These are phyloP conservation scores for Hemicrepidius hirtus DNA, from an alignment of 2,888 invertebrate species.

Conservation along the genomic window DNA sequence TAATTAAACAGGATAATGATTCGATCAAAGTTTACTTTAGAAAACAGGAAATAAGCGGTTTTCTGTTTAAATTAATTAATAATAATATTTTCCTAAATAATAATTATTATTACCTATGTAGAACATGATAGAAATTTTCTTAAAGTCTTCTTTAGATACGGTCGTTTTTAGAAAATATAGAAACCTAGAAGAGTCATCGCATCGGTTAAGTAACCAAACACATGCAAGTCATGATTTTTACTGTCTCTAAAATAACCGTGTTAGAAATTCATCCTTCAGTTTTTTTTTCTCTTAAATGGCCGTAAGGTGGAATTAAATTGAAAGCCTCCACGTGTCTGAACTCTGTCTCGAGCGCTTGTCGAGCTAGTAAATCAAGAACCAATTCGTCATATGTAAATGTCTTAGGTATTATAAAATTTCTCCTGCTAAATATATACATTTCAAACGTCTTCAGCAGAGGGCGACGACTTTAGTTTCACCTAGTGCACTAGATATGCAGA, in stretches of 20 bases:
- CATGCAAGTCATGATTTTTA: slow-evolving; percentile 16
- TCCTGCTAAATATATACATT: slow-evolving; percentile 46
- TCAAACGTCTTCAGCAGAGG: slow-evolving; percentile 45
- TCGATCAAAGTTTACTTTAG: too few species aligned
- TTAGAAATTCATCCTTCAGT: slow-evolving; percentile 29
- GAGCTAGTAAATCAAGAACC: slow-evolving; percentile 45
- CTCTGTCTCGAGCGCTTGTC: slow-evolving; percentile 39
- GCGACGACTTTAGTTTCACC: slow-evolving; percentile 52
- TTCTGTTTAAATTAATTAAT: too few species aligned
- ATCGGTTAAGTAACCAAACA: slow-evolving; percentile 11
- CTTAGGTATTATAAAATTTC: slow-evolving; percentile 49
- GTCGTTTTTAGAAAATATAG: too few species aligned
- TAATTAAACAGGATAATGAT: too few species aligned
- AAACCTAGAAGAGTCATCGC: too few species aligned
- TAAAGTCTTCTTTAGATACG: too few species aligned
- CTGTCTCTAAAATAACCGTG: slow-evolving; percentile 20
- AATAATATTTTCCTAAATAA: too few species aligned
- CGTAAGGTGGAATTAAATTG: slow-evolving; percentile 36
- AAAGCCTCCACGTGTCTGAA: slow-evolving; percentile 50
- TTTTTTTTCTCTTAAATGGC: slow-evolving; percentile 29
- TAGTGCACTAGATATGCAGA: slow-evolving; percentile 53
- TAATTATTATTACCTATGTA: too few species aligned
- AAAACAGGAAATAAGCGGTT: too few species aligned
- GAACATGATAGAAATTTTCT: too few species aligned
- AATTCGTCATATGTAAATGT: slow-evolving; percentile 49